Base-by-base conservation (phyloP, 2,797 vertebrate species). In the Rhabdophis nuchalis region DNA sequence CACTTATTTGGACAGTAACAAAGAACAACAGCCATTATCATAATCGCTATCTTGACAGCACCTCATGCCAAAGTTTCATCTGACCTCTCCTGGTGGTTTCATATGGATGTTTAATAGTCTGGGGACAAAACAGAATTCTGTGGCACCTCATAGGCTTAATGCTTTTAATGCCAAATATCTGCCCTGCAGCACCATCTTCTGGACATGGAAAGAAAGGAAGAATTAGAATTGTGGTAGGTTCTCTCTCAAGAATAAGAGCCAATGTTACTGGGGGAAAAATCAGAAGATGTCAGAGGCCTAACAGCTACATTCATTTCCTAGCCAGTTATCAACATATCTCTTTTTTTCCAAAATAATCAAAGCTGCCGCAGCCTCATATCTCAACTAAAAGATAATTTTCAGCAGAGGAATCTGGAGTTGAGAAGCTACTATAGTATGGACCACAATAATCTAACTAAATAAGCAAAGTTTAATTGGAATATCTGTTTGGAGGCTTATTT, bases 371-470 rank as follows among this genome's bases (percentile, higher is more conserved):
- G 20, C 11, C 36, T 82, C 20, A 82, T 25, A 82, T 82, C 72
- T 82, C 36, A 82, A 46, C 36, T 41, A 46, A 82, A 82, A 82
- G 4, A 41, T 25, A 46, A 82, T 82, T 82, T 46, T 82, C 72
- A 82, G 10, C 10, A 82, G 23, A 82, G 46, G 20, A 12, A 41
- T 82, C 20, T 82, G 36, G 72, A 46, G 9, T 82, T 46, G 41
- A 46, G 41, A 82, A 82, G 41, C 36, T 46, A 12, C 72, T 82
- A 3, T 82, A 46, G 9, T 82, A 25, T 82, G 41, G 36, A 52
- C 13, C 53, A 54, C 90, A 27, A 60, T 93, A 91, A 90, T 86
- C 61, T 27, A 61, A 85, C 4, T 92, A 91, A 93, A 93, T 64
- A 0, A 0, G 0, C 68, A 68, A 64, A 16, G 36, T 89, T 93